Base-by-base conservation (phyloP, 2,113 vertebrate genomes). In the Gobiocypris rarus region DNA sequence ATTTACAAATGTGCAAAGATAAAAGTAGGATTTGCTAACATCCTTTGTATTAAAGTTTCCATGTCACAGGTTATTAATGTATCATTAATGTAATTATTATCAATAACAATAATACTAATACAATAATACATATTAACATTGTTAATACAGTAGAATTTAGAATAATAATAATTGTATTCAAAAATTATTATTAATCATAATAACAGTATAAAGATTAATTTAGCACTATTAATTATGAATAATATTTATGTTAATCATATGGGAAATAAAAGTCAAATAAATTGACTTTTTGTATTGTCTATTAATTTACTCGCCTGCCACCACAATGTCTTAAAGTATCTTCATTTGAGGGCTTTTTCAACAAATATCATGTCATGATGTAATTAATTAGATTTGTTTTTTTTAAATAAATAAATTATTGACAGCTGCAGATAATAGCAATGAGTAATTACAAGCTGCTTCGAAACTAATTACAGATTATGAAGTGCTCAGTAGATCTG, bases 11-110 rank as follows among this genome's bases (percentile, higher is more conserved):
- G 59, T n/a, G 5, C 22, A 34, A 41, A 56, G 28, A 6, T 41
- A 71, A 28, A 38, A 54, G 31, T 50, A 26, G 69, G 13, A 34
- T 83, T 19, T 75, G 82, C 41, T 73, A 67, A 48, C 28, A 52
- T 38, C 38, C 75, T 89, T 91, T 92, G 91, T 93, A 94, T 91
- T 91, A 93, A 94, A 91, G 93, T 31, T 14, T 19, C 14, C 31
- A 69, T 69, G 9, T 11, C 65, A n/a, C 19, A 22, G 19, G 19
- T 69, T 22, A 69, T 69, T 38, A 0, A 38, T 38, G 22, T 38
- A 22, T 67, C 3, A 34, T 38, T 13, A 38, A 38, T 38, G 17
- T 10, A 58, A 56, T 41, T 38, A 24, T 2, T 38, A 10, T 38
- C 10, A 2, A 31, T 76, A 38, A 14, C 10, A n/a, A 76, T 52